Evolutionary conservation across 1,140 invertebrate genomes (phyloP).

Genomic region (Drosophila orena): DNA sequence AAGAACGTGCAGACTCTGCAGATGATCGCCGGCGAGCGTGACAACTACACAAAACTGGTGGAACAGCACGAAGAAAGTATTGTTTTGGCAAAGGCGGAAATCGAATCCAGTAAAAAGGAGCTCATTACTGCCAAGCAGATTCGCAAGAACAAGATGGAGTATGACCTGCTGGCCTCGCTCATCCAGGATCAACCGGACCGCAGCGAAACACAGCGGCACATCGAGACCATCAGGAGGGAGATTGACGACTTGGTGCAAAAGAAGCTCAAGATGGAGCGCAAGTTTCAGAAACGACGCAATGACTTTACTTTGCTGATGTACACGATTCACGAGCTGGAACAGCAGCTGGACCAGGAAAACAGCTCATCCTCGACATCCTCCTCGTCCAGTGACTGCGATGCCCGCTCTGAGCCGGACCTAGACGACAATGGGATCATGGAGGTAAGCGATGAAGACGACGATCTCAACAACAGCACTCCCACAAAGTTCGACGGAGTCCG

Average conservation of each 20-base stretch:
- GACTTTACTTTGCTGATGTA: constrained; percentile 95
- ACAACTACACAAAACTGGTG: constrained; percentile 93
- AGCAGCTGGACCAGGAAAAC: constrained; percentile 89
- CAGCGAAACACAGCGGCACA: constrained; percentile 91
- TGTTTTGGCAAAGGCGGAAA: constrained; percentile 90
- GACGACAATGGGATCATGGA: constrained; percentile 76
- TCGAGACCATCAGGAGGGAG: constrained; percentile 91
- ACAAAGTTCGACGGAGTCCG: constrained; percentile 56
- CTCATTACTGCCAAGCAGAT: constrained; percentile 92
- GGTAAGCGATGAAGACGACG: constrained; percentile 75
- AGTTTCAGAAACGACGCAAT: constrained; percentile 93
- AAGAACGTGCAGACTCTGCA: constrained; percentile 92
- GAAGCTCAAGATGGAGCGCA: constrained; percentile 90
- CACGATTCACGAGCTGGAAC: constrained; percentile 91
- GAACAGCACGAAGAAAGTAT: constrained; percentile 92
- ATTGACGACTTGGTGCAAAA: constrained; percentile 88
- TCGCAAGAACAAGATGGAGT: constrained; percentile 95
- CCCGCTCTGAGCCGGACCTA: constrained; percentile 28
- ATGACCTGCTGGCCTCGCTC: constrained; percentile 95
- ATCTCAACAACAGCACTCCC: constrained; percentile 48
- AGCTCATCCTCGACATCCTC: constrained; percentile 53
- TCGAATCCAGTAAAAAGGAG: constrained; percentile 90
- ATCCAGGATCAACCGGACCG: constrained; percentile 96
- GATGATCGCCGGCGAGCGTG: constrained; percentile 93
- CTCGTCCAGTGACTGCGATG: constrained; percentile 38